Percentiles rank a stretch among this genome's conserved stretches.
These are phyloP conservation scores for Pygocentrus nattereri DNA, from an alignment of 2,797 vertebrate genomes.

Conservation along the genomic window DNA sequence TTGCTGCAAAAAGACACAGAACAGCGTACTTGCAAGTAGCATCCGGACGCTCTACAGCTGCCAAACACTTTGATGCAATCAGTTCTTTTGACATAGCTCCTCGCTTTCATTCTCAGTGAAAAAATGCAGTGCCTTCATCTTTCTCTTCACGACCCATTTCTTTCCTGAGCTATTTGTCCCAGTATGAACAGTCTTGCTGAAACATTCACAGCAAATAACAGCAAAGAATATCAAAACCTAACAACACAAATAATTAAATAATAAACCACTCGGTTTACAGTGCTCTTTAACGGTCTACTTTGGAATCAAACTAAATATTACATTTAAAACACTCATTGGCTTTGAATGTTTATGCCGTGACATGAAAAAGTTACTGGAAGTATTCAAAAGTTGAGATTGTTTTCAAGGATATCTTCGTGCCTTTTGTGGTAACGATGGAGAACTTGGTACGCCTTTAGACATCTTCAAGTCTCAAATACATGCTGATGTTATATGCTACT, in stretches of 20 bases:
- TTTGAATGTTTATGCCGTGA: too few species aligned
- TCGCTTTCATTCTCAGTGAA: constrained; percentile 14
- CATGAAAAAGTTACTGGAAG: too few species aligned
- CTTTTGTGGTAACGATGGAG: too few species aligned
- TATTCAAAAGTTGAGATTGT: too few species aligned
- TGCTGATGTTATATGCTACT: constrained; percentile 19
- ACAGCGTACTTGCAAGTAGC: not conserved
- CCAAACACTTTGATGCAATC: constrained; percentile 30
- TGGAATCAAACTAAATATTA: too few species aligned
- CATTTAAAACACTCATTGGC: too few species aligned
- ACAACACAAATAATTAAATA: not conserved
- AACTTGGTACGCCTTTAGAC: not conserved
- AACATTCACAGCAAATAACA: not conserved
- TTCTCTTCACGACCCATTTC: constrained; percentile 49
- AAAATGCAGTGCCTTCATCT: constrained; percentile 19
- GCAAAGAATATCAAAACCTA: not conserved
- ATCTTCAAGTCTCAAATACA: constrained; percentile 11
- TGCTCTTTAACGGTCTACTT: not conserved
- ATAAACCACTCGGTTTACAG: too few species aligned
- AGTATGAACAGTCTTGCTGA: not conserved
- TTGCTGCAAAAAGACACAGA: constrained; percentile 15
- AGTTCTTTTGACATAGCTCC: constrained; percentile 35
- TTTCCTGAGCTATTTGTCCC: constrained; percentile 17
- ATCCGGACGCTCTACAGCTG: constrained; percentile 24
- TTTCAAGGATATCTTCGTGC: too few species aligned